phyloP scores from a whole-genome alignment of 2,113 vertebrate genomes.

The Poeciliopsis prolifica region DNA sequence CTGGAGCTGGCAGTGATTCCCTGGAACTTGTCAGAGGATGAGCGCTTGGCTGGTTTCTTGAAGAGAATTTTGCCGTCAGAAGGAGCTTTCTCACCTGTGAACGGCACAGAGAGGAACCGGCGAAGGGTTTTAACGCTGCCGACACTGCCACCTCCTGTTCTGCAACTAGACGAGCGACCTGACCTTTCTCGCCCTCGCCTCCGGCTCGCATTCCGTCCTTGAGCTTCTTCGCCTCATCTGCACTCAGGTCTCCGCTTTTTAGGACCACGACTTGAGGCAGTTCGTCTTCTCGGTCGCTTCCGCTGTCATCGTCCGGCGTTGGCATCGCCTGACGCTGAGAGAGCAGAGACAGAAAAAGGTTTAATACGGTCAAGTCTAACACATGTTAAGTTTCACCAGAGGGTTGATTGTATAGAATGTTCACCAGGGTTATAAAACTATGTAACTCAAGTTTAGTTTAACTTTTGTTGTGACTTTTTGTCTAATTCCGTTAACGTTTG shows the following conservation, averaged over 20 bases:
- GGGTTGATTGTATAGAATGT: too few species aligned
- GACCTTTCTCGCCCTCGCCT: slow-evolving; percentile 76
- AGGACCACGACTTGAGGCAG: slow-evolving; percentile 92
- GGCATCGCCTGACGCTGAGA: slow-evolving; percentile 85
- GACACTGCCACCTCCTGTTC: background rate
- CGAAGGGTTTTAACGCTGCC: too few species aligned
- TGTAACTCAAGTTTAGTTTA: too few species aligned
- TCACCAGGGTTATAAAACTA: too few species aligned
- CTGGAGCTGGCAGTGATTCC: slow-evolving; percentile 91
- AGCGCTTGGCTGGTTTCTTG: slow-evolving; percentile 91
- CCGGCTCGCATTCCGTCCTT: slow-evolving; percentile 73
- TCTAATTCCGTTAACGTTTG: too few species aligned
- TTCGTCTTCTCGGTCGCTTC: slow-evolving; percentile 93
- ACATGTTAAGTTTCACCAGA: too few species aligned
- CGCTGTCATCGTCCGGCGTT: slow-evolving; percentile 80
- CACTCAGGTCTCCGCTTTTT: slow-evolving; percentile 87
- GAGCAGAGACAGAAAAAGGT: background rate
- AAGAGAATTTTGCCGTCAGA: slow-evolving; percentile 93
- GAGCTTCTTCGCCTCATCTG: slow-evolving; percentile 88
- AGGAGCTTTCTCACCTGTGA: slow-evolving; percentile 81
- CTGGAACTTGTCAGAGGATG: slow-evolving; percentile 85
- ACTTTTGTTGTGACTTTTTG: too few species aligned
- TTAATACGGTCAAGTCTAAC: too few species aligned
- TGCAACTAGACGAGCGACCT: background rate
- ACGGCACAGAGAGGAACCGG: background rate